Evolutionary conservation across 2,113 vertebrate species (phyloP).

Genomic region (Casuarius casuarius): DNA sequence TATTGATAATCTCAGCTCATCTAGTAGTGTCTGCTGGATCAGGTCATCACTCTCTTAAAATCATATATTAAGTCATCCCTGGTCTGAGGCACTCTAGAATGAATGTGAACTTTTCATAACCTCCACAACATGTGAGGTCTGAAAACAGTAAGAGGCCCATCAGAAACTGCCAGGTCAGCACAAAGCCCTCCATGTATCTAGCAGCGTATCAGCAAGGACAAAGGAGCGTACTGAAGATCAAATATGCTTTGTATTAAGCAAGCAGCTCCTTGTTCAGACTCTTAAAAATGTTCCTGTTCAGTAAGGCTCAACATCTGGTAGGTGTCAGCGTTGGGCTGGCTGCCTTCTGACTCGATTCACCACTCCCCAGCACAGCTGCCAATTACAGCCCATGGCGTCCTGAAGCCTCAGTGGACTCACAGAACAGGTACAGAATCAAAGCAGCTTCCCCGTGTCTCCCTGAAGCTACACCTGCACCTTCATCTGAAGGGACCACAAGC

Average conservation of each 20-base stretch:
- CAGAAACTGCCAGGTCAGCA: neutral
- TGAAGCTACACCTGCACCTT: neutral
- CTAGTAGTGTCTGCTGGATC: neutral
- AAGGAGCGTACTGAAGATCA: neutral
- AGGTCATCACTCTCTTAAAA: neutral
- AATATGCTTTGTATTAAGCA: neutral
- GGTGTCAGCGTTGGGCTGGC: neutral
- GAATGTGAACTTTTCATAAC: neutral
- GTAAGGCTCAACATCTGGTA: neutral
- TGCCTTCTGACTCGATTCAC: neutral
- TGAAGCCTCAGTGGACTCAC: neutral
- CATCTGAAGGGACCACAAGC: neutral
- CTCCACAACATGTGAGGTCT: neutral
- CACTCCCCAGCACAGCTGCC: neutral
- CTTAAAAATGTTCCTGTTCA: neutral
- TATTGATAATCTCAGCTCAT: neutral
- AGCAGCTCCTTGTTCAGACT: neutral
- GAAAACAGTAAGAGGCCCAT: neutral
- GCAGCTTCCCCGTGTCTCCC: neutral
- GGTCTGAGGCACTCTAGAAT: neutral
- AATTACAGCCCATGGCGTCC: fast-evolving
- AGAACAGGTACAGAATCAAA: neutral
- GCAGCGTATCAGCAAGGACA: neutral
- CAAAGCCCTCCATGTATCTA: neutral
- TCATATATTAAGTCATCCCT: neutral